phyloP scores from a whole-genome alignment of 2,888 invertebrate genomes.

The Hermaeophaga mercurialis region DNA sequence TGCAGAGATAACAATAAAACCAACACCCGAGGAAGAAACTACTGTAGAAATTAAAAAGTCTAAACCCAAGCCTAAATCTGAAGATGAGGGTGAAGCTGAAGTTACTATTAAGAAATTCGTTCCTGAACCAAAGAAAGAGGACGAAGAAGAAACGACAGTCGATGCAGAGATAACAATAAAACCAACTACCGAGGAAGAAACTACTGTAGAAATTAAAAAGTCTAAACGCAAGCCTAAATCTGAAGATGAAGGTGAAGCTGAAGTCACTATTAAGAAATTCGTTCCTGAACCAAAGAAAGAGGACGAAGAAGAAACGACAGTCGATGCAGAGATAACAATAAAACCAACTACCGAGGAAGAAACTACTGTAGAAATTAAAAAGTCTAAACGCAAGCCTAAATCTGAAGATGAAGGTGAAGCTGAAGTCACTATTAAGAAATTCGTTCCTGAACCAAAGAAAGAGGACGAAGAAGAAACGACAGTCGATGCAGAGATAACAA shows the following conservation, averaged over 20 bases:
- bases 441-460: slow-evolving; percentile 26
- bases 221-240: slow-evolving; percentile 41
- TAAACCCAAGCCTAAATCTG: slow-evolving; percentile 41
- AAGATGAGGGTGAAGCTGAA: slow-evolving; percentile 44
- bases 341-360: slow-evolving; percentile 17
- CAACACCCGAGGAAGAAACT: slow-evolving; percentile 26
- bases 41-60: slow-evolving; percentile 35
- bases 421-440: slow-evolving; percentile 42
- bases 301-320: slow-evolving; percentile 50
- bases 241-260: slow-evolving; percentile 44
- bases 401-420: slow-evolving; percentile 43
- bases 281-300: slow-evolving; percentile 64
- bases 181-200: slow-evolving; percentile 53
- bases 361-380: slow-evolving; percentile 35
- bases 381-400: slow-evolving; percentile 41
- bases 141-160: slow-evolving; percentile 70
- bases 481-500: slow-evolving; percentile 46
- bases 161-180: slow-evolving; percentile 53
- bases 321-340: slow-evolving; percentile 40
- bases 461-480: slow-evolving; percentile 72
- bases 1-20: slow-evolving; percentile 33
- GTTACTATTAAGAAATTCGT: slow-evolving; percentile 40
- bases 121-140: slow-evolving; percentile 51
- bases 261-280: slow-evolving; percentile 53
- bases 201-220: slow-evolving; percentile 41